Base-by-base conservation (phyloP, 2,888 invertebrate genomes). In the Druceiella hillmani region DNA sequence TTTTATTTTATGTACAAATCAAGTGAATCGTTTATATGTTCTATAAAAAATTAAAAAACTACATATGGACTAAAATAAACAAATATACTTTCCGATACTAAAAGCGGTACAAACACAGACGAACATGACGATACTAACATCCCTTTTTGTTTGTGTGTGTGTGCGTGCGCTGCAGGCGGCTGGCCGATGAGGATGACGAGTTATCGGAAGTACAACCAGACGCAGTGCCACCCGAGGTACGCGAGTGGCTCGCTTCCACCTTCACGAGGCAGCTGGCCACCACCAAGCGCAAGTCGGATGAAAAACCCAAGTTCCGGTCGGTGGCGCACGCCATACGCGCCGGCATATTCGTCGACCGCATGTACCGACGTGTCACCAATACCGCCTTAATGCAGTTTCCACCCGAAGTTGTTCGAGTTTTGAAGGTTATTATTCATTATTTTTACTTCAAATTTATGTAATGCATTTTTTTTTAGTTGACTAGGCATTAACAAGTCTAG, bases 321-420 rank as follows among this genome's bases (percentile, higher is more conserved):
- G 95, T 97, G 50, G 95, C 95, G 29, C 92, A 95, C 60, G 95
- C 94, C 49, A 94, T 95, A 58, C 76, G 95, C 11, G 94, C 94
- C 10, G 95, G 95, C 26, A 93, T 95, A 56, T 93, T 95, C 74
- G 94, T 95, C 55, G 95, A 95, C 65, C 79, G 89, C 55, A 91
- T 93, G 65, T 92, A 92, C 64, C 78, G 92, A 53, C 75, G 89
- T 51, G 83, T 85, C 49, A 81, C 83, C 36, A 83, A 76, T 56
- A 78, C 84, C 2, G 79, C 84, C 47, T 80, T 89, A 36, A 82
- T 91, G 77, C 87, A 90, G 70, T 88, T 91, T 58, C 91, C 92
- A 24, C 79, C 85, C 41, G 88, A 90, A 57, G 87, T 92, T 49
- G 83, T 87, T 40, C 77, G 82, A 70, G 81, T 87, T 45, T 77